Base-by-base conservation (phyloP, 2,888 invertebrate species). In the Campoplex nolae region DNA sequence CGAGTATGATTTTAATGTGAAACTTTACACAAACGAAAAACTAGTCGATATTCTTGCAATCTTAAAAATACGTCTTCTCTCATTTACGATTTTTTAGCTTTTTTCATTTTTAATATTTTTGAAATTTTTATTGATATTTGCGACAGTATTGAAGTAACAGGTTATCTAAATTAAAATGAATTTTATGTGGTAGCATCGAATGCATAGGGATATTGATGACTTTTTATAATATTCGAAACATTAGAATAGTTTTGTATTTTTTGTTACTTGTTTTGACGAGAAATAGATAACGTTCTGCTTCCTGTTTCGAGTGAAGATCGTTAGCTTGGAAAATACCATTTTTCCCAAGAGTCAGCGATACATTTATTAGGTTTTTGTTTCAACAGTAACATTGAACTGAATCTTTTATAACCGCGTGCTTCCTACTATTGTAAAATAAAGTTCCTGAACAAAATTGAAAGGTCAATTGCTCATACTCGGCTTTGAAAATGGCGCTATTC, bases 1-100 rank as follows among this genome's bases (percentile, higher is more conserved):
- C 1, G 9, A 0, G 23, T 23, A 28, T 58, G 1, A 23, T 3
- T 58, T 58, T 58, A 9, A 58, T 32, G 28, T 58, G 58, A 58
- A 28, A 58, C 56, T 58, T 28, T 58, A 32, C 13, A 8, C 58
- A 28, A 28, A 28, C 11, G 13, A 58, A 32, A 58, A 58, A 58
- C 58, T 58, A 58, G 58, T 58, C 58, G 28, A 58, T 32, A 58
- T 58, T 58, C 4, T 32, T 58, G 58, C 28, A 62, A 62, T 16
- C 16, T 7, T 62, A 16, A 4, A 16, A 16, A 62, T 13, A 32
- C 16, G 16, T 62, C 32, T 32, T 62, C 62, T 62, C 32, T 32
- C 32, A 62, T 16, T 62, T 13, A 62, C 13, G 1, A 38, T 38
- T 11, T 62, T 32, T 32, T 28, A 58, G 58, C 23, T 32, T 62